Percentiles rank a stretch among this genome's conserved stretches.
Conservation (phyloP, 2,113 vertebrate species). For the Scopus umbretta region DNA sequence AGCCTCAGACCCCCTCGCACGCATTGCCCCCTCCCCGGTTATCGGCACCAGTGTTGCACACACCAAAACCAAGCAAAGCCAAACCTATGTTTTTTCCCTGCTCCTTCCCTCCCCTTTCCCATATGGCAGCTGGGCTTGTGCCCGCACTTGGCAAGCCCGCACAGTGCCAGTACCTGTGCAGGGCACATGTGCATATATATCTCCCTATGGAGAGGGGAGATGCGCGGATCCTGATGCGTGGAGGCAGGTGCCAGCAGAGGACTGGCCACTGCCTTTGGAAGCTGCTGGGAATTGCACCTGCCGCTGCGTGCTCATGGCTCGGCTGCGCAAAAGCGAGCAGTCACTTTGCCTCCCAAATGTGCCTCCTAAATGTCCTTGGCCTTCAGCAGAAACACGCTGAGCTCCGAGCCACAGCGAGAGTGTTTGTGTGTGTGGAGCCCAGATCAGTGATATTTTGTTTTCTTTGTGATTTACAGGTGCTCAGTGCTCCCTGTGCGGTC, state of each 20-base stretch:
- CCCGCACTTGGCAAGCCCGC: background rate
- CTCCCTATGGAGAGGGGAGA: background rate
- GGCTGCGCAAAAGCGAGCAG: background rate
- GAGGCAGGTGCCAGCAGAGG: background rate
- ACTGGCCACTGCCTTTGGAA: background rate
- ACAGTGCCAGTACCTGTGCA: background rate
- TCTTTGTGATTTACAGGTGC: background rate
- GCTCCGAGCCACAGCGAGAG: background rate
- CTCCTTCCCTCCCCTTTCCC: background rate
- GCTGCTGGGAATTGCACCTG: background rate
- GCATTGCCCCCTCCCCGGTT: accelerated
- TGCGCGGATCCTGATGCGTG: accelerated
- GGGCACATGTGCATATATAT: background rate
- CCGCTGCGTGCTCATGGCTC: accelerated
- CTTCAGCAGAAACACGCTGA: background rate
- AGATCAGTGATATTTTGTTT: background rate
- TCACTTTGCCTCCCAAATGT: background rate
- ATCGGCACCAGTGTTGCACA: background rate
- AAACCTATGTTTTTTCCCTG: background rate
- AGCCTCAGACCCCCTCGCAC: background rate
- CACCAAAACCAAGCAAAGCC: background rate
- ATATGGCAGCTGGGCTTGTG: background rate
- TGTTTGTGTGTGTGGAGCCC: background rate
- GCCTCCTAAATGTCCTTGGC: background rate
- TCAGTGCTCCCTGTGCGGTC: background rate